phyloP scores from a whole-genome alignment of 1,140 invertebrate genomes.

The Drosophila pandora region DNA sequence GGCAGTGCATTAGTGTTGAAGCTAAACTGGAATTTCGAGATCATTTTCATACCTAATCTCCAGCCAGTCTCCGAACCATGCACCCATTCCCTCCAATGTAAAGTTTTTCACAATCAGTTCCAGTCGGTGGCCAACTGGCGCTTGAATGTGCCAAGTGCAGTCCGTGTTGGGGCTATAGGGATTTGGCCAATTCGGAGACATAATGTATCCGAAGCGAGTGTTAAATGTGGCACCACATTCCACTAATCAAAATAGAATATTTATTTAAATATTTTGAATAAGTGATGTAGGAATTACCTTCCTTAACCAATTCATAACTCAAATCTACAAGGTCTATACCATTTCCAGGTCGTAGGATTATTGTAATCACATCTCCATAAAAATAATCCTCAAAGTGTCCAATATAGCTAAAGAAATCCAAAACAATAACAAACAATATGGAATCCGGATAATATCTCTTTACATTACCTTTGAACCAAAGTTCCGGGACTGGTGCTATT shows the following conservation, averaged over 20 bases:
- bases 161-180: conserved; percentile 87
- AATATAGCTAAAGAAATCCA: not conserved
- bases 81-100: conserved; percentile 86
- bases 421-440: not conserved
- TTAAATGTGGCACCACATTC: conserved; percentile 90
- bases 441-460: not conserved
- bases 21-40: not conserved
- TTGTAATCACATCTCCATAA: conserved; percentile 43
- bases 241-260: conserved; percentile 41
- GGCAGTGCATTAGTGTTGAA: not conserved
- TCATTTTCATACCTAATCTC: conserved; percentile 88
- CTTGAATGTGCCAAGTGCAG: conserved; percentile 91
- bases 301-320: not conserved
- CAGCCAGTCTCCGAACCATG: conserved; percentile 89
- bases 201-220: conserved; percentile 85
- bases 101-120: conserved; percentile 89
- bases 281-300: not conserved
- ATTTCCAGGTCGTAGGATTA: not conserved
- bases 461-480: conserved; percentile 13
- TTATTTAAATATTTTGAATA: not conserved
- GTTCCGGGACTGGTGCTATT: conserved; percentile 31
- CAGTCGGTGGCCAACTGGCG: conserved; percentile 89
- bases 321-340: not conserved
- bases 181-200: conserved; percentile 90
- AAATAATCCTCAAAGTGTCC: not conserved